Percentiles rank a stretch among this genome's conserved stretches.
These are phyloP conservation scores for Sylvicola cinctus DNA, from an alignment of 2,888 invertebrate genomes.

Conservation along the genomic window DNA sequence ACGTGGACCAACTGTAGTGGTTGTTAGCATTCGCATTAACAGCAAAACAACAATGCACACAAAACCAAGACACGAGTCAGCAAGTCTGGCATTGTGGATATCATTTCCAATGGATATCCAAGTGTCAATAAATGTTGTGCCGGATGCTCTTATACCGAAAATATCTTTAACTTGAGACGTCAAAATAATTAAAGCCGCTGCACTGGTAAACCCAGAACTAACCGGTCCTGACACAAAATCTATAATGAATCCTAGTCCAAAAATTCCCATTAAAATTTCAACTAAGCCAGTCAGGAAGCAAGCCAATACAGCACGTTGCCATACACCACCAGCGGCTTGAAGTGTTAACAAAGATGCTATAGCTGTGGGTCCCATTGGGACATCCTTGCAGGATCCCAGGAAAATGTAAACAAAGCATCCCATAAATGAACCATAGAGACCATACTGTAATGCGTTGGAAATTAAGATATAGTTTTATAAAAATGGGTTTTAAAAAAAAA, in stretches of 20 bases:
- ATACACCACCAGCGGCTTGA: slow-evolving; percentile 45
- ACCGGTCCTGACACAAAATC: slow-evolving; percentile 84
- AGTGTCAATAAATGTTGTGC: slow-evolving; percentile 58
- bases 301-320: slow-evolving; percentile 48
- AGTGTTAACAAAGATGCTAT: slow-evolving; percentile 74
- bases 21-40: slow-evolving; percentile 48
- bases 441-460: slow-evolving; percentile 38
- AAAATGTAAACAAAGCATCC: slow-evolving; percentile 79
- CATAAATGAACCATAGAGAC: slow-evolving; percentile 79
- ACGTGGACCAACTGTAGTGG: slow-evolving; percentile 37
- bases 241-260: slow-evolving; percentile 69
- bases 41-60: slow-evolving; percentile 53
- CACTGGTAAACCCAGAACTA: slow-evolving; percentile 75
- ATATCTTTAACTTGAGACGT: slow-evolving; percentile 74
- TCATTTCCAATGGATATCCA: slow-evolving; percentile 53
- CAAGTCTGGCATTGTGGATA: slow-evolving; percentile 40
- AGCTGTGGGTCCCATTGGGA: slow-evolving; percentile 84
- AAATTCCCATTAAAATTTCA: slow-evolving; percentile 59
- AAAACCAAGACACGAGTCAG: slow-evolving; percentile 58
- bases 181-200: slow-evolving; percentile 72
- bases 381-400: slow-evolving; percentile 79
- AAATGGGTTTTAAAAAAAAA: not conserved
- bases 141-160: slow-evolving; percentile 49
- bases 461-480: no score
- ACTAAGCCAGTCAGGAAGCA: slow-evolving; percentile 56